phyloP scores from a whole-genome alignment of 2,888 invertebrate species.

The Diloba caeruleocephala region DNA sequence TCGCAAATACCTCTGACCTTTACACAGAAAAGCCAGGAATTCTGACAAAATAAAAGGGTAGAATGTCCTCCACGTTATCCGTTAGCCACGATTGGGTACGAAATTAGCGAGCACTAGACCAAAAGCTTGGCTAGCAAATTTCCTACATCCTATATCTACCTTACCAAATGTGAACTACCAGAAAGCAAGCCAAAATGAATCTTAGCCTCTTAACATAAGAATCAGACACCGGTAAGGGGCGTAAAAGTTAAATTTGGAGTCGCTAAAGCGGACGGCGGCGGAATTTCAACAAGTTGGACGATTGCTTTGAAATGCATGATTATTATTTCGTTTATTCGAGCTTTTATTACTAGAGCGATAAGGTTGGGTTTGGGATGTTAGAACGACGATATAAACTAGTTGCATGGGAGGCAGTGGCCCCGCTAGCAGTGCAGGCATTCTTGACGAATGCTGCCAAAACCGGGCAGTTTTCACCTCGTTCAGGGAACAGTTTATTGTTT shows the following conservation, averaged over 20 bases:
- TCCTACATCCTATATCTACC: constrained; percentile 73
- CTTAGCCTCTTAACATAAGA: constrained; percentile 65
- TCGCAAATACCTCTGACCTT: constrained; percentile 55
- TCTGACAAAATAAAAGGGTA: constrained; percentile 69
- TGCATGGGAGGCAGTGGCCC: constrained; percentile 60
- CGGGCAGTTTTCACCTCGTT: constrained; percentile 85
- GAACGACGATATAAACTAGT: constrained; percentile 20
- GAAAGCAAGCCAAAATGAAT: constrained; percentile 65
- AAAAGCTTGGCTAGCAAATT: constrained; percentile 84
- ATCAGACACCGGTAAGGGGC: constrained; percentile 55
- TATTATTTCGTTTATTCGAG: constrained; percentile 51
- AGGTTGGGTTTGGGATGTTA: constrained; percentile 64
- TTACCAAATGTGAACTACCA: constrained; percentile 44
- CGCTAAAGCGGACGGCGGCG: constrained; percentile 78
- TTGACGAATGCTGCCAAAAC: constrained; percentile 88
- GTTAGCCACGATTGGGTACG: constrained; percentile 78
- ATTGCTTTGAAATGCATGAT: constrained; percentile 69
- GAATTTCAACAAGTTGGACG: constrained; percentile 88
- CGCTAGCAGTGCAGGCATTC: constrained; percentile 74
- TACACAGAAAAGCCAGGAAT: constrained; percentile 58
- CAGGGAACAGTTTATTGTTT: constrained; percentile 79
- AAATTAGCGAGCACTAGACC: constrained; percentile 85
- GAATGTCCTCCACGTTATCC: constrained; percentile 78
- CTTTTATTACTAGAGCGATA: constrained; percentile 62
- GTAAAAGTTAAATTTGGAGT: constrained; percentile 74